phyloP scores from a whole-genome alignment of 1,140 invertebrate genomes.

The Drepana arcuata region DNA sequence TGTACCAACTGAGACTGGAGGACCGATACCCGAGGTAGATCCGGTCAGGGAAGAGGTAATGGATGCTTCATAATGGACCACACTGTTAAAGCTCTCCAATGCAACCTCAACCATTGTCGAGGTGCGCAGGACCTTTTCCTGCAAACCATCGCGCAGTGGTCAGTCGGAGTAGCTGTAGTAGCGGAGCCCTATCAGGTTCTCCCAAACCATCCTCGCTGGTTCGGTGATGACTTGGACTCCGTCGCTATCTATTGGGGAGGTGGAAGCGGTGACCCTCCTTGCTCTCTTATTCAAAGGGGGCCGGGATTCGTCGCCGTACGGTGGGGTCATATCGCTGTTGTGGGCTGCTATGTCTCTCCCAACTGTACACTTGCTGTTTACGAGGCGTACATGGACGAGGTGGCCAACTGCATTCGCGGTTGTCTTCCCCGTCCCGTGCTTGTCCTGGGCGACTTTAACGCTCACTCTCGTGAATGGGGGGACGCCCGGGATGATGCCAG shows the following conservation, averaged over 20 bases:
- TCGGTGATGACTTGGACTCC: slow-evolving; percentile 5
- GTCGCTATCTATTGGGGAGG: slow-evolving; percentile 15
- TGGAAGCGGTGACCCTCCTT: slow-evolving; percentile 5
- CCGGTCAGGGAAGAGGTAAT: not conserved
- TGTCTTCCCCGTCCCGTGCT: slow-evolving; percentile 7
- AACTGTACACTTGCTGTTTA: slow-evolving; percentile 4
- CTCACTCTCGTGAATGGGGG: slow-evolving; percentile 13
- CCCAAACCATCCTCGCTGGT: slow-evolving; percentile 13
- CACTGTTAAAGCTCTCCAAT: slow-evolving; percentile 5
- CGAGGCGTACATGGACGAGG: slow-evolving; percentile 5
- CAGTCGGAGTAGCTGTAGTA: slow-evolving; percentile 11
- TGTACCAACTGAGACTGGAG: too few relatives aligned
- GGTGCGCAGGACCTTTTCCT: slow-evolving; percentile 14
- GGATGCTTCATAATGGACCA: not conserved
- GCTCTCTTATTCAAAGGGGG: not conserved
- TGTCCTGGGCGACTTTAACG: slow-evolving; percentile 18
- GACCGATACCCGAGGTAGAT: too few relatives aligned
- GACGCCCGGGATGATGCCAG: slow-evolving; percentile 1
- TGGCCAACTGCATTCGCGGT: slow-evolving; percentile 3
- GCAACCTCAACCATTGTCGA: slow-evolving; percentile 17
- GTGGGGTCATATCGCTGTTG: slow-evolving; percentile 5
- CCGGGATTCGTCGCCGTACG: slow-evolving; percentile 4
- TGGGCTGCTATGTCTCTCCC: slow-evolving; percentile 7
- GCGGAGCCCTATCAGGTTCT: slow-evolving; percentile 16
- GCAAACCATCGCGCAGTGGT: slow-evolving; percentile 14